Evolutionary conservation across 2,888 invertebrate genomes (phyloP), one percentile per base, ranked within the genome.

Genomic region (Euzetes globulus): DNA sequence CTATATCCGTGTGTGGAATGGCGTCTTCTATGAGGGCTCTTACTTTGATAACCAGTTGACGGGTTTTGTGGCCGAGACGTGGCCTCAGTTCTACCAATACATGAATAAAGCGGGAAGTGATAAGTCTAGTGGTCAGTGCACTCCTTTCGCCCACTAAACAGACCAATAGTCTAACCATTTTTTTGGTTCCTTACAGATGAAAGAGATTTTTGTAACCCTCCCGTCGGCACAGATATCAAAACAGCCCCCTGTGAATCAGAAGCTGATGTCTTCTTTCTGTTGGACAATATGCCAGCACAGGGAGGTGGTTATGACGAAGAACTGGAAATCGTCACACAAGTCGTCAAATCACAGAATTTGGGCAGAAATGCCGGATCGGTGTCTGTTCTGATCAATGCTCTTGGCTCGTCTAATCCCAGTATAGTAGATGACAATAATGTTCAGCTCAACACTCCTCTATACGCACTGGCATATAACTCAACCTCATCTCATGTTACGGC

Each of bases 401-500:
- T 17, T 29, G 71, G 71, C 6, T 9, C 27, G 3, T 37, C 47
- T 7, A 74, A 58, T 71, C 74, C 74, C 3, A 71, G 13, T 25
- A 60, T 74, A 17, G 55, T 74, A 37, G 72, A 75, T 29, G 72
- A 75, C n/a, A 27, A 75, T 22, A 72, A 63, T 47, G 27, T n/a
- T 9, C 68, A 45, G 22, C 11, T 72, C 15, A 55, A 60, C 15
- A 72, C 47, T 22, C 72, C 75, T 6, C 37, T 74, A 6, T 71
- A 52, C 29, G 70, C 74, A 6, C 29, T 55, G 33, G 37, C 63
- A 13, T 74, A 71, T 29, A 71, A 74, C 25, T 27, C 71, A 19
- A 75, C 75, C 19, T 75, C 75, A 63, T 37, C 55, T 4, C 72
- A 72, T n/a, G n/a, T n/a, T n/a, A n/a, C n/a, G n/a, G n/a, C n/a